Base-by-base conservation (phyloP, 2,113 vertebrate genomes). In the Strix uralensis region DNA sequence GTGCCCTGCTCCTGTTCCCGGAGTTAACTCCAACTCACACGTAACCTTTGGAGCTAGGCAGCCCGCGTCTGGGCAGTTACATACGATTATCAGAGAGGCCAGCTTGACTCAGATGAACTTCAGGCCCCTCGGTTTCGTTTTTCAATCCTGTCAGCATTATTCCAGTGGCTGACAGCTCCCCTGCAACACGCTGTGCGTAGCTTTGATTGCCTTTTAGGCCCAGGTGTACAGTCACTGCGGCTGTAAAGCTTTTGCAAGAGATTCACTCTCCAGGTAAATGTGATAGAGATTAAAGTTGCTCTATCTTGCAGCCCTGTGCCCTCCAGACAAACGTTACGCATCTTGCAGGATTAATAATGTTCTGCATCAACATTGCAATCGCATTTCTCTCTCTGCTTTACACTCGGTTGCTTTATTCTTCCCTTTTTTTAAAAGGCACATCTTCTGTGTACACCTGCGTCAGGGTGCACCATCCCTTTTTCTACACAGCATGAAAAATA, bases 61-160 rank as follows among this genome's bases (percentile, higher is more conserved):
- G 38, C 18, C 2, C 15, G 90, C 34, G 3, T 21, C 70, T 30
- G 46, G 2, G 8, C 54, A 5, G 40, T 5, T 14, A 11, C 1
- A 1, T 2, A 5, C 0, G 0, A 2, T 20, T 44, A 23, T 1
- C 0, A 0, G 57, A 6, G 66, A 58, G 81, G 17, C 65, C 63
- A 10, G 32, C 78, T 58, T 4, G 55, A 27, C 82, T 77, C 82
- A 7, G 86, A 5, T 83, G 75, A 88, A 51, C 71, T 52, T 18
- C 21, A 5, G 10, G 42, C 30, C 72, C 70, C 59, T 23, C 1
- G 42, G 49, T 52, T 61, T 40, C 7, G 1, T 6, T 73, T 44
- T 78, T 70, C 10, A 17, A 12, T 63, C 16, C 81, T 11, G 9
- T 46, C 81, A 55, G 87, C 69, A 2, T 40, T 36, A 6, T 65